A percentile compares a stretch with the other conserved stretches of the same genome.
These are phyloP conservation scores for Apodemia zela DNA, from an alignment of 2,888 invertebrate genomes.

Conservation along the genomic window DNA sequence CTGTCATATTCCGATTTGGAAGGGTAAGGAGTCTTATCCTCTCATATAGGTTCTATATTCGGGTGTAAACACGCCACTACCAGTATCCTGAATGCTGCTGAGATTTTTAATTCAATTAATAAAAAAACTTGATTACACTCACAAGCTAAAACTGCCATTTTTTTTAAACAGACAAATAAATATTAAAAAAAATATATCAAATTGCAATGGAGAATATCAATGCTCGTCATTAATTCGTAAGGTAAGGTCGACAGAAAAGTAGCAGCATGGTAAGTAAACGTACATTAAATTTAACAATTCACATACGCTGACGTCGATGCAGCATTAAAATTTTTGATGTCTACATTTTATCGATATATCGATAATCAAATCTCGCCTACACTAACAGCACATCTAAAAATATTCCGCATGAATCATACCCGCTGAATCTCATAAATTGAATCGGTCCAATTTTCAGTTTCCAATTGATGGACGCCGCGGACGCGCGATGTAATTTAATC, in stretches of 20 bases:
- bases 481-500: constrained; percentile 31
- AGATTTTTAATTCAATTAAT: too few relatives aligned
- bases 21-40: too few relatives aligned
- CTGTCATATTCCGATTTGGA: too few relatives aligned
- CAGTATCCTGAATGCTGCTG: too few relatives aligned
- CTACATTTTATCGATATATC: neutral
- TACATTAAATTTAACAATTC: neutral
- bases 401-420: constrained; percentile 20
- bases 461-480: constrained; percentile 23
- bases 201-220: too few relatives aligned
- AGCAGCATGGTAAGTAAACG: neutral
- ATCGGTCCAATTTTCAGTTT: constrained; percentile 1
- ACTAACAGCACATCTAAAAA: constrained; percentile 17
- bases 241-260: neutral
- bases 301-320: neutral
- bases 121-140: too few relatives aligned
- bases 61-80: too few relatives aligned
- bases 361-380: neutral
- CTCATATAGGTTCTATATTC: too few relatives aligned
- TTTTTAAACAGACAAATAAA: too few relatives aligned
- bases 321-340: neutral
- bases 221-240: too few relatives aligned
- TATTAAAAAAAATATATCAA: too few relatives aligned
- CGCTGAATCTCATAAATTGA: constrained; percentile 3
- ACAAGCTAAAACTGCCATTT: too few relatives aligned